Evolutionary conservation across 2,797 vertebrate genomes (phyloP).

Genomic region (Thunnus albacares): DNA sequence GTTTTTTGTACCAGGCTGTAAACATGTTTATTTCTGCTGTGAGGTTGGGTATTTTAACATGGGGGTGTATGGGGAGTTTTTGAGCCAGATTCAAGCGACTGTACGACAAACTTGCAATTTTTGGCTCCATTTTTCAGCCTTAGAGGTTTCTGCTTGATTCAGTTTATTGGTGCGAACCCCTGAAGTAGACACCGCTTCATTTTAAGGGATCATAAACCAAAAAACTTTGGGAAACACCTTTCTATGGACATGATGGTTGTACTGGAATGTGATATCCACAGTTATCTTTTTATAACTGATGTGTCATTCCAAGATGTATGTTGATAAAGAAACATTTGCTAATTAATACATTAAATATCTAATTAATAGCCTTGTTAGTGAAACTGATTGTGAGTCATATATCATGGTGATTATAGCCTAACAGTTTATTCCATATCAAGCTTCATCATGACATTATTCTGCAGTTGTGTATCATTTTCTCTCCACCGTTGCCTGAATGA

Average conservation of each 20-base stretch:
- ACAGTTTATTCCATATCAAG: neutral
- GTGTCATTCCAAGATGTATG: neutral
- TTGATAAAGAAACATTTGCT: conserved; percentile 4
- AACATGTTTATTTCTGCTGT: too few relatives aligned
- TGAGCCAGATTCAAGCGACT: too few relatives aligned
- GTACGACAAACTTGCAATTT: too few relatives aligned
- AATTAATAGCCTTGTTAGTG: conserved; percentile 12
- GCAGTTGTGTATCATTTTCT: neutral
- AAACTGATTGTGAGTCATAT: neutral
- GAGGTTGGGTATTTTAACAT: too few relatives aligned
- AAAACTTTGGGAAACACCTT: too few relatives aligned
- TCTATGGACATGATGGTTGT: too few relatives aligned
- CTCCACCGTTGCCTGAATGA: neutral
- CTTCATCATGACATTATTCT: neutral
- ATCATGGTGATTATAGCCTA: neutral
- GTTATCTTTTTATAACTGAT: too few relatives aligned
- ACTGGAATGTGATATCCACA: neutral
- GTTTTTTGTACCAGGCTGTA: too few relatives aligned
- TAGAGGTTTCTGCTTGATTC: too few relatives aligned
- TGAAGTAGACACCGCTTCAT: neutral
- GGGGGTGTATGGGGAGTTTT: too few relatives aligned
- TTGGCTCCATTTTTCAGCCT: too few relatives aligned
- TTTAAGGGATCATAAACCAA: neutral
- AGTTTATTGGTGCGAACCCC: too few relatives aligned
- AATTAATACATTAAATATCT: conserved; percentile 16